These are phyloP conservation scores for Apamea monoglypha DNA, from an alignment of 2,888 invertebrate species.

Conservation along the genomic window DNA sequence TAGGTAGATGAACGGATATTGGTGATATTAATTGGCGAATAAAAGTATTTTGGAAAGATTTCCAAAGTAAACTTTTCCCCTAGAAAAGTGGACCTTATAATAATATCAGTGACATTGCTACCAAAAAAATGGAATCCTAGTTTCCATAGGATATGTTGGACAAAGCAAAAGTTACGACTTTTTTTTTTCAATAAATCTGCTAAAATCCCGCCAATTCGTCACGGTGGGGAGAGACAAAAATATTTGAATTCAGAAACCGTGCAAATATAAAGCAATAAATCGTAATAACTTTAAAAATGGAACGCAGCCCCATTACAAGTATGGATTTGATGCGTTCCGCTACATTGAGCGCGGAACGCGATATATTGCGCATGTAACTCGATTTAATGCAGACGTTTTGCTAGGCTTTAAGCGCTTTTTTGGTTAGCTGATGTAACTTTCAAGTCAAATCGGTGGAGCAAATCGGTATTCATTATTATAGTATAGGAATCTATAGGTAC, in stretches of 20 bases:
- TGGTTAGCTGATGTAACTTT: constrained; percentile 24
- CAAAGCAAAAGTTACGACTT: constrained; percentile 44
- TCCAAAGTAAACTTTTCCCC: background rate
- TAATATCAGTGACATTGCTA: background rate
- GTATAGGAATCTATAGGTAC: background rate
- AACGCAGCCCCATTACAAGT: constrained; percentile 69
- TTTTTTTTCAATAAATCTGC: constrained; percentile 66
- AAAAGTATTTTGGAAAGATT: background rate
- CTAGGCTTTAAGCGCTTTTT: constrained; percentile 40
- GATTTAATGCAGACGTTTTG: constrained; percentile 75
- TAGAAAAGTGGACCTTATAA: background rate
- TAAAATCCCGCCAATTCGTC: constrained; percentile 69
- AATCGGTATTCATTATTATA: background rate
- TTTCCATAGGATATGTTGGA: constrained; percentile 23
- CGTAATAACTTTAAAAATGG: constrained; percentile 83
- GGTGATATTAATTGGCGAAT: background rate
- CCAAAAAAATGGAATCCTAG: background rate
- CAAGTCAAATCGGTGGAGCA: constrained; percentile 17
- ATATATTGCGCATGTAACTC: constrained; percentile 85
- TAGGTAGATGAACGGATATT: background rate
- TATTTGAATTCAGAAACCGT: constrained; percentile 75
- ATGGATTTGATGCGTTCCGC: constrained; percentile 85
- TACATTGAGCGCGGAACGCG: constrained; percentile 82
- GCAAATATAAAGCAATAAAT: constrained; percentile 82
- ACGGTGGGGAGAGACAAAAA: constrained; percentile 77